Evolutionary conservation across 1,140 invertebrate genomes (phyloP), one percentile per base, ranked within the genome.

Genomic region (Schlechtendalia chinensis): DNA sequence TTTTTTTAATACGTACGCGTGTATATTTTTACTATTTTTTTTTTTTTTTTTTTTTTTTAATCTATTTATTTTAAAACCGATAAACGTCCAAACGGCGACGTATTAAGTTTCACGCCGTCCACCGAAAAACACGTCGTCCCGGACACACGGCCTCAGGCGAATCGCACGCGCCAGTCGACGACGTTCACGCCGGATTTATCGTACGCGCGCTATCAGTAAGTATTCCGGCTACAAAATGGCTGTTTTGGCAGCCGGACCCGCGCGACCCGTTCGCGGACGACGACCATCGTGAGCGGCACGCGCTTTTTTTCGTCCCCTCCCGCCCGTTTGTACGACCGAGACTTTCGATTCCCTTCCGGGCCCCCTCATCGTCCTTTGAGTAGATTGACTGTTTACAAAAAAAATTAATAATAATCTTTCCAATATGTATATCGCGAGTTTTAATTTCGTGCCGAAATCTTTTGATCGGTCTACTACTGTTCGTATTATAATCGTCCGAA

Each of bases 81-180:
- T 77, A 77, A 77, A 77, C 74, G 74, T 77, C n/a, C 22, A n/a
- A 77, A 58, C 39, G 74, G 56, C 74, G 74, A 32, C 74, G 74
- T 58, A 77, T 77, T 77, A 77, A 58, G n/a, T 77, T 77, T 77
- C 74, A 77, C 32, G n/a, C 47, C 6, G 14, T 19, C 65, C n/a
- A n/a, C 32, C 32, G 29, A 19, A 77, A n/a, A 75, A 75, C 29
- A 75, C 72, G 72, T 75, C 50, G 53, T 39, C 50, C 72, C 27
- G 12, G 12, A 19, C 1, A 65, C 16, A 69, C 39, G 22, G 19
- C 45, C n/a, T 32, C 45, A 22, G 17, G 12, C 72, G 72, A 58
- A 39, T 8, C n/a, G n/a, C n/a, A 59, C 29, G 22, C 50, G 32
- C 32, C 74, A 58, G 53, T 59, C 74, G 29, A 77, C 53, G n/a